These are phyloP conservation scores for Zosterops japonicus DNA, from an alignment of 2,113 vertebrate genomes.

Conservation along the genomic window DNA sequence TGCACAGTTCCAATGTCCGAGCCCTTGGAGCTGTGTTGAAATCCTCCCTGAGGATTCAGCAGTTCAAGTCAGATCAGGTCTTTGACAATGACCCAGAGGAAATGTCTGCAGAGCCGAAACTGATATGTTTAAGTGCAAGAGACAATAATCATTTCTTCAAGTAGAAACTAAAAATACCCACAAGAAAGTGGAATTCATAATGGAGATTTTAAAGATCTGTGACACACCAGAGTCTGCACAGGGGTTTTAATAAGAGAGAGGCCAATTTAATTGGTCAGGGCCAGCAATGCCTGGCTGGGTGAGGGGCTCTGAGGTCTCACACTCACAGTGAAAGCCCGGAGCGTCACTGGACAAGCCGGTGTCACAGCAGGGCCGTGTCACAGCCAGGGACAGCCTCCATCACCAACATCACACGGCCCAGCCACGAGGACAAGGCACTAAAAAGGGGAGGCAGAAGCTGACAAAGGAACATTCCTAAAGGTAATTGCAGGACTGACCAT, in stretches of 20 bases:
- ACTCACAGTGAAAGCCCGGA: not conserved
- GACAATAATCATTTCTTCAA: slow-evolving; percentile 66
- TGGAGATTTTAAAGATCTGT: slow-evolving; percentile 72
- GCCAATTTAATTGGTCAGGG: slow-evolving; percentile 55
- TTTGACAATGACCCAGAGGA: slow-evolving; percentile 51
- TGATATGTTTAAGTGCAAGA: slow-evolving; percentile 67
- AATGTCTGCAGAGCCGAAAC: slow-evolving; percentile 30
- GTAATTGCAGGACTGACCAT: not conserved
- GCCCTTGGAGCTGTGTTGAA: not conserved
- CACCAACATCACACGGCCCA: not conserved
- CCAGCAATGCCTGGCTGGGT: slow-evolving; percentile 1
- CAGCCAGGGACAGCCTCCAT: not conserved
- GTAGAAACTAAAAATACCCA: slow-evolving; percentile 60
- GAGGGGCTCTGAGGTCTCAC: not conserved
- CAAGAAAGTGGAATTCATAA: slow-evolving; percentile 62
- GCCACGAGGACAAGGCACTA: not conserved
- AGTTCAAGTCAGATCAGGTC: slow-evolving; percentile 58
- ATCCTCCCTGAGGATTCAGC: slow-evolving; percentile 20
- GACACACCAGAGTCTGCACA: slow-evolving; percentile 51
- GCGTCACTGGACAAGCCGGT: not conserved
- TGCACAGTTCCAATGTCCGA: not conserved
- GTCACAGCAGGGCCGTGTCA: not conserved
- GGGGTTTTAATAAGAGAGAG: slow-evolving; percentile 57
- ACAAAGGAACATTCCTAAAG: not conserved
- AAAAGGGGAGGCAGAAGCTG: not conserved